A percentile compares a stretch with the other conserved stretches of the same genome.
Evolutionary conservation across 2,113 vertebrate species (phyloP).

Genomic region (Rhipidura dahli): DNA sequence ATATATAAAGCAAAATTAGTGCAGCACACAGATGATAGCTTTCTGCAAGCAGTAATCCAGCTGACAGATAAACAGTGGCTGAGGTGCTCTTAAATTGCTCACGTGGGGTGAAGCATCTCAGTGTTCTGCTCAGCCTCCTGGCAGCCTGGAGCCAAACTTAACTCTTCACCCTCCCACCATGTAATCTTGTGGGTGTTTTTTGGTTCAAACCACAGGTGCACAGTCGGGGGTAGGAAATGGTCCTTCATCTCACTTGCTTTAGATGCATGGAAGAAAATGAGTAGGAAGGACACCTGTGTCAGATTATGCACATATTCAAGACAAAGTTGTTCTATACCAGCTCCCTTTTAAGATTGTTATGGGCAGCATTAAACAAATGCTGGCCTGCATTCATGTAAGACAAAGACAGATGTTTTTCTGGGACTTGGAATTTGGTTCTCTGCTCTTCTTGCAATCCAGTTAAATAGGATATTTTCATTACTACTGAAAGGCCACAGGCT

Average conservation of each 20-base stretch:
- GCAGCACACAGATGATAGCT: background rate
- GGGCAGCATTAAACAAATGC: background rate
- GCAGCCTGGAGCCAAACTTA: background rate
- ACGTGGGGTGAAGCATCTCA: background rate
- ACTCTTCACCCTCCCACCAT: background rate
- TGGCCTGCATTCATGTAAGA: rapidly evolving
- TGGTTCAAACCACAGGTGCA: background rate
- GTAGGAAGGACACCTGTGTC: background rate
- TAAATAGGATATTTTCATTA: background rate
- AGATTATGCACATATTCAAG: background rate
- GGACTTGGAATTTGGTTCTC: background rate
- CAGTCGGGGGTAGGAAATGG: rapidly evolving
- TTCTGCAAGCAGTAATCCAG: background rate
- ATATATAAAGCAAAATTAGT: background rate
- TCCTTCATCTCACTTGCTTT: background rate
- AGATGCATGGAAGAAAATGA: background rate
- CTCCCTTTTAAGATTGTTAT: background rate
- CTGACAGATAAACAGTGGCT: background rate
- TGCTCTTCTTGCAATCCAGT: background rate
- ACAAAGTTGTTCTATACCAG: background rate
- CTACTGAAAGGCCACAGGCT: background rate
- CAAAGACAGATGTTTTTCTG: background rate
- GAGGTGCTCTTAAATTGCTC: background rate
- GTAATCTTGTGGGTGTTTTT: background rate
- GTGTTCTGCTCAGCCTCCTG: background rate